phyloP scores from a whole-genome alignment of 1,140 invertebrate genomes.

The Papilio polyxenes region DNA sequence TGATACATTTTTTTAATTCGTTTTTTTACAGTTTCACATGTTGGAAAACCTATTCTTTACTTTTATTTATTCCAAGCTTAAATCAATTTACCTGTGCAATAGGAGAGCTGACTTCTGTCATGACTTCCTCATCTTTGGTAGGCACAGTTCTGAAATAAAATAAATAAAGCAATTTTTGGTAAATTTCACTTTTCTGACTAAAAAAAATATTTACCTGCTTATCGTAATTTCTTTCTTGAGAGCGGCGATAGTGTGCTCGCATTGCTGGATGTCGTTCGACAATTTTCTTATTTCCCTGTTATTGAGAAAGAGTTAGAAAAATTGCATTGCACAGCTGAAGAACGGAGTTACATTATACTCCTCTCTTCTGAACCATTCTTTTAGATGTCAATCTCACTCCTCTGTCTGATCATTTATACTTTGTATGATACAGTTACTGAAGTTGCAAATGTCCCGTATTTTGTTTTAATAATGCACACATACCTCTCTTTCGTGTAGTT shows the following conservation, averaged over 20 bases:
- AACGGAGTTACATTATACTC: too few relatives aligned
- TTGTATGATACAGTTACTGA: neutral
- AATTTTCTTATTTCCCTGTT: conserved; percentile 64
- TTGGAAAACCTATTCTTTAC: neutral
- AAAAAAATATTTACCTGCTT: conserved; percentile 41
- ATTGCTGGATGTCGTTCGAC: conserved; percentile 58
- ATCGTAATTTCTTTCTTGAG: conserved; percentile 55
- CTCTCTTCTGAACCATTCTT: too few relatives aligned
- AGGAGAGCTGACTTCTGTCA: conserved; percentile 20
- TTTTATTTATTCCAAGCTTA: neutral
- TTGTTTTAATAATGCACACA: neutral
- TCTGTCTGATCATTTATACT: too few relatives aligned
- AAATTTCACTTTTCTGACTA: neutral
- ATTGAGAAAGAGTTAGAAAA: conserved; percentile 29
- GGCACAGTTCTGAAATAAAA: conserved; percentile 54
- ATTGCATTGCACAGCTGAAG: neutral
- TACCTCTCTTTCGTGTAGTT: conserved; percentile 66
- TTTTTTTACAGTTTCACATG: neutral
- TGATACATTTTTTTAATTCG: too few relatives aligned
- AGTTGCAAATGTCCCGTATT: neutral
- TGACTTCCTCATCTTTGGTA: conserved; percentile 54
- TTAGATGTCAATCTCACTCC: too few relatives aligned
- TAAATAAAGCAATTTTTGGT: neutral
- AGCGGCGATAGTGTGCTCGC: conserved; percentile 56
- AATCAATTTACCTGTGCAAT: conserved; percentile 3